Evolutionary conservation across 2,888 invertebrate species (phyloP).

Genomic region (Hyposoter didymator): DNA sequence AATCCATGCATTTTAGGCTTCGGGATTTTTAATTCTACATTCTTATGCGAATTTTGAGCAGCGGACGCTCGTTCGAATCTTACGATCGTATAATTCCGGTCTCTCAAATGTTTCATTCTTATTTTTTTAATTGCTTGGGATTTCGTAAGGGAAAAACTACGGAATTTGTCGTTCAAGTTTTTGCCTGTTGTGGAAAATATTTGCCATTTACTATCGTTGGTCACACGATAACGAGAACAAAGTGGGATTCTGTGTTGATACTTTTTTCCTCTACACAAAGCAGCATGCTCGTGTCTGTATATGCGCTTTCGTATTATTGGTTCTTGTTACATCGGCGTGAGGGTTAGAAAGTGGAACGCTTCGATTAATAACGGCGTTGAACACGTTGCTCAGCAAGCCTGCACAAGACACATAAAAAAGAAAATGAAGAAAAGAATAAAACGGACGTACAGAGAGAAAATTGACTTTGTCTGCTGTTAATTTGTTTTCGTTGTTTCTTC

Average conservation of each 20-base stretch:
- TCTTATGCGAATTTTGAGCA: not conserved
- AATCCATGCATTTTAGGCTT: not conserved
- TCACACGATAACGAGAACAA: not conserved
- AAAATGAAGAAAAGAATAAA: conserved; percentile 20
- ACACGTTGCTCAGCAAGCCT: conserved; percentile 54
- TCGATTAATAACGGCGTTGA: conserved; percentile 73
- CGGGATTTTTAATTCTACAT: not conserved
- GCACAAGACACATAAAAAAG: conserved; percentile 31
- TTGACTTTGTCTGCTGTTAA: conserved; percentile 39
- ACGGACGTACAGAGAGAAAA: conserved; percentile 9
- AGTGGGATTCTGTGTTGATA: not conserved
- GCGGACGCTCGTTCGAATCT: no score
- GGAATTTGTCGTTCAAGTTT: not conserved
- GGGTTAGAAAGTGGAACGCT: conserved; percentile 77
- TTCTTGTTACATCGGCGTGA: conserved; percentile 69
- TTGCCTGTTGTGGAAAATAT: not conserved
- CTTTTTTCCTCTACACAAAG: not conserved
- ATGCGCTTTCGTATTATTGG: conserved; percentile 15
- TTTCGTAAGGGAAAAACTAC: not conserved
- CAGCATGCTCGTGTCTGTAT: not conserved
- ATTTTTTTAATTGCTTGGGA: no score
- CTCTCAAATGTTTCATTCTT: not conserved
- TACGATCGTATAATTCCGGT: not conserved
- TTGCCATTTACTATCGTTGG: not conserved
- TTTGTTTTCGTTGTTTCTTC: conserved; percentile 4